Conservation (phyloP, 2,113 vertebrate species). For the Atlantisia rogersi region DNA sequence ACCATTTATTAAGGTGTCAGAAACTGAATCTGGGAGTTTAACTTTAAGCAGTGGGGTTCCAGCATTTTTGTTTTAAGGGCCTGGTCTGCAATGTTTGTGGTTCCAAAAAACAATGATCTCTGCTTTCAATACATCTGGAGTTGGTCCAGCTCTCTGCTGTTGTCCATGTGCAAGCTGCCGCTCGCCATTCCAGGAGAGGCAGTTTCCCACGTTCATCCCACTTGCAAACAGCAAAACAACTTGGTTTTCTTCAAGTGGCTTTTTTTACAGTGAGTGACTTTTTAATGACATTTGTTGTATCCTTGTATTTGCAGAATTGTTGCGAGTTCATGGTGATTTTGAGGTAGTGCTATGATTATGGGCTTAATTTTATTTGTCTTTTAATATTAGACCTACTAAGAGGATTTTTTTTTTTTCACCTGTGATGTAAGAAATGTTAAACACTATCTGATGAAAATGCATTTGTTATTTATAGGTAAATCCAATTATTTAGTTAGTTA, state of each 20-base stretch:
- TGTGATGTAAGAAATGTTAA: conserved; percentile 58
- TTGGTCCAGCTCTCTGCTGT: background rate
- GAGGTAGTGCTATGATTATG: background rate
- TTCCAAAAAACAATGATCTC: background rate
- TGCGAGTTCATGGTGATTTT: background rate
- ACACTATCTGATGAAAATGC: conserved; percentile 24
- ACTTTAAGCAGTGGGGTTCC: background rate
- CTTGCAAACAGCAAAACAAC: background rate
- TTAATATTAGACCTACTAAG: conserved; percentile 17
- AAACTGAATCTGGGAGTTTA: background rate
- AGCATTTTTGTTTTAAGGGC: background rate
- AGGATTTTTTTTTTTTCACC: conserved; percentile 50
- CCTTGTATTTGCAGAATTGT: background rate
- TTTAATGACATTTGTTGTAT: background rate
- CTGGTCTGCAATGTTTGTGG: background rate
- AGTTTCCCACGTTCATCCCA: background rate
- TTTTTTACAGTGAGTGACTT: background rate
- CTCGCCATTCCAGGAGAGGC: background rate
- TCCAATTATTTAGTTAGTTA: conserved; percentile 58
- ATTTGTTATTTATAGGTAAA: conserved; percentile 65
- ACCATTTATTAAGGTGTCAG: background rate
- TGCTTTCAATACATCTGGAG: background rate
- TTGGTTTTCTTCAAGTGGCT: conserved; percentile 13
- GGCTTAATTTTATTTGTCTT: conserved; percentile 43
- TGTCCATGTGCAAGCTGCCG: background rate